Evolutionary conservation across 1,140 invertebrate species (phyloP), one percentile per base, ranked within the genome.

Genomic region (Hypsibius dujardini): DNA sequence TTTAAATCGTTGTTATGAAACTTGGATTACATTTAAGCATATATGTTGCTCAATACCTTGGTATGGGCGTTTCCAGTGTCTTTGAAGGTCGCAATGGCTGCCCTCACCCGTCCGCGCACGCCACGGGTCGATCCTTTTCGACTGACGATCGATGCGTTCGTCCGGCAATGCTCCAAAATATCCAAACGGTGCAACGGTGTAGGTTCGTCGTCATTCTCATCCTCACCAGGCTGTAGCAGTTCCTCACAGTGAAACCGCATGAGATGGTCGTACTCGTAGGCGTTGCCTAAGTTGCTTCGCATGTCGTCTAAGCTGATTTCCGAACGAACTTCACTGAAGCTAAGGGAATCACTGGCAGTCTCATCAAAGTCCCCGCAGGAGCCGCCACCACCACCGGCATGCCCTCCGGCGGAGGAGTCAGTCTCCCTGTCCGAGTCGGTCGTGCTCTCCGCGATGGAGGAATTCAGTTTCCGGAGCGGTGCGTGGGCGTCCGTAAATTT

Each of bases 81-180:
- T 3, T 71, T 62, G 79, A 95, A 95, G 2, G 91, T 94, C 15
- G 89, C 90, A 75, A 95, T 95, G 73, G 92, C 91, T 70, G 90
- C 90, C 75, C 90, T 81, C 45, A 96, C 92, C 75, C 91, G 84
- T 81, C 95, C 95, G 81, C 90, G 92, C 67, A 94, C 90, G 69
- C 91, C 91, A 40, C 92, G 84, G 71, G 95, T 88, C 1, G 90
- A 94, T 47, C 92, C 92, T 62, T 75, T 75, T 78, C 89, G 89
- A 82, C 91, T 95, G 74, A 86, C 83, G 77, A 92, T 91, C 70
- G 89, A 88, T 47, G 71, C 14, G 45, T 15, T 72, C 12, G 28
- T 28, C 28, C 28, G 28, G 28, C 28, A 28, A 28, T 28, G 28
- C 28, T 28, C 28, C 28, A 28, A 28, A 28, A 28, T 28, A 28